phyloP scores from a whole-genome alignment of 2,888 invertebrate genomes.

The Parascotia fuliginaria region DNA sequence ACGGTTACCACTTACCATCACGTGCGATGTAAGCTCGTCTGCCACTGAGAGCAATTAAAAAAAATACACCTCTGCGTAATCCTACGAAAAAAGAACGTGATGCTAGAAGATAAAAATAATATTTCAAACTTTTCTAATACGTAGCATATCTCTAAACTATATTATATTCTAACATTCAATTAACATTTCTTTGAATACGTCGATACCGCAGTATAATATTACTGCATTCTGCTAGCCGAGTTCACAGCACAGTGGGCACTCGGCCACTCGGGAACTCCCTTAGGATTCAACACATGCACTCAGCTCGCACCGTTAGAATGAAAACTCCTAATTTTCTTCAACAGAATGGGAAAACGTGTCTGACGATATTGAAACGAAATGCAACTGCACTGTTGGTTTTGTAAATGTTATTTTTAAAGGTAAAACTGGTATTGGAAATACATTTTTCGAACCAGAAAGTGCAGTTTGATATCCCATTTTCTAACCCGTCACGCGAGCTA shows the following conservation, averaged over 20 bases:
- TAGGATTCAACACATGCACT: constrained; percentile 28
- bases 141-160: no score
- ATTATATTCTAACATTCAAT: neutral
- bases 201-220: neutral
- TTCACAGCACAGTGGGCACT: neutral
- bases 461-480: neutral
- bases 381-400: neutral
- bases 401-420: neutral
- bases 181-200: neutral
- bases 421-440: neutral
- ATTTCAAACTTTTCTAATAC: no score
- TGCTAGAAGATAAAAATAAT: no score
- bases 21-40: no score
- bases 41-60: no score
- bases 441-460: neutral
- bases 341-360: constrained; percentile 13
- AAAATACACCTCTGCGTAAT: no score
- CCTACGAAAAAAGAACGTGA: no score
- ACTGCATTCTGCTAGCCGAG: constrained; percentile 5
- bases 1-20: no score
- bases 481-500: neutral
- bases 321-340: constrained; percentile 22
- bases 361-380: constrained; percentile 17
- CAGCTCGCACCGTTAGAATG: constrained; percentile 14
- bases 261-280: constrained; percentile 7